phyloP scores from a whole-genome alignment of 2,797 vertebrate species.

The Carduelis carduelis region DNA sequence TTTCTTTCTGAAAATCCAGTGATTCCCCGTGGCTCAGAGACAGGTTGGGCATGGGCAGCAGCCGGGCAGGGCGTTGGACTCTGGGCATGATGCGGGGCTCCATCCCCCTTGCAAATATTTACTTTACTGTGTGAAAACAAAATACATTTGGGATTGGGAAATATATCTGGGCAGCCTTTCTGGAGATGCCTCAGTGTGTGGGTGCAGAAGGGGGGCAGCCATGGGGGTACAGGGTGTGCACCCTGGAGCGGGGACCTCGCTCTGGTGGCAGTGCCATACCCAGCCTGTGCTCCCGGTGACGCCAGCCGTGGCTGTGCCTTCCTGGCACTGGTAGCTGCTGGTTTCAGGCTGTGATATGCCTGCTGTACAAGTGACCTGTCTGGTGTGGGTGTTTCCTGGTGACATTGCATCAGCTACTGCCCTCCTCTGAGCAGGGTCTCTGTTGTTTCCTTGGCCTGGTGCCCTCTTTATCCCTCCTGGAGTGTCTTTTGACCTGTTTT shows the following conservation, averaged over 20 bases:
- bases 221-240: neutral
- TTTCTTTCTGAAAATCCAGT: neutral
- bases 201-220: neutral
- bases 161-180: neutral
- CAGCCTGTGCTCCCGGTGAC: neutral
- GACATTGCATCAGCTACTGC: neutral
- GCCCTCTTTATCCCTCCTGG: neutral
- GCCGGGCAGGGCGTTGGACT: accelerated
- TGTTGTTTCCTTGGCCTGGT: neutral
- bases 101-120: neutral
- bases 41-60: neutral
- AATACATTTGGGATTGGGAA: neutral
- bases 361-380: neutral
- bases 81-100: neutral
- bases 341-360: neutral
- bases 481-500: neutral
- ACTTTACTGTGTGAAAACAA: neutral
- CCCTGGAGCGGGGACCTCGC: accelerated
- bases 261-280: accelerated
- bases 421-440: neutral
- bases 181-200: neutral
- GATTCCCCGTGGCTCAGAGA: neutral
- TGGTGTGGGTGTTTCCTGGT: neutral
- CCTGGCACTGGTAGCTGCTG: neutral
- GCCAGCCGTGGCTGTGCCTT: neutral